Evolutionary conservation across 2,113 vertebrate genomes (phyloP), one percentile per base, ranked within the genome.

Genomic region (Periophthalmus modestus): DNA sequence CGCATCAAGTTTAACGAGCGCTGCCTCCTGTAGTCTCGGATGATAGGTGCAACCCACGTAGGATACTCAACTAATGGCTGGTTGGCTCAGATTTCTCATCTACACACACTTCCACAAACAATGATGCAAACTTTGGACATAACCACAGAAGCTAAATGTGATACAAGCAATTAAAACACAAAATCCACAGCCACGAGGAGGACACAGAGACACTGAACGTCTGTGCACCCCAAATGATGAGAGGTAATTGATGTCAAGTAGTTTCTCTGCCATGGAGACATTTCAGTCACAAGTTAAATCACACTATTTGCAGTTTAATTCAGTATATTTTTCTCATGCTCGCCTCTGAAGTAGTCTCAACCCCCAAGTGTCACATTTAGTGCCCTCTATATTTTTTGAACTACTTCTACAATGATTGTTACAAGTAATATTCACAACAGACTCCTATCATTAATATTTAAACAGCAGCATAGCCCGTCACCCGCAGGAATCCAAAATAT

Each of bases 121-220:
- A 88, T 91, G 91, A 92, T 86, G 87, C 85, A 91, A 92, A 84
- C 87, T 75, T 84, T 84, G 66, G 85, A 89, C 85, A 89, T 80
- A 83, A 77, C 80, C 84, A 78, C 68, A 77, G 63, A 85, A 69
- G 70, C 80, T 59, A 79, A 78, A 77, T 59, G 46, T 61, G 72
- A 73, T 21, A 19, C 57, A 57, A 46, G 69, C 80, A 86, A 85
- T 86, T 90, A 85, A 82, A 82, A 75, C 39, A 46, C 55, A 74
- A 75, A 72, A 68, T 52, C 72, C 52, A 19, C 69, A 67, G 68
- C 50, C 77, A 79, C 68, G 79, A 74, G 78, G 14, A 77, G 57
- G 66, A 82, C 67, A 71, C 54, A 18, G n/a, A 63, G 50, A 74
- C 69, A 66, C 39, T 63, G 71, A 79, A 81, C 79, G 75, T 84